Evolutionary conservation across 2,888 invertebrate genomes (phyloP), one percentile per base, ranked within the genome.

Genomic region (Catocala fraxini): DNA sequence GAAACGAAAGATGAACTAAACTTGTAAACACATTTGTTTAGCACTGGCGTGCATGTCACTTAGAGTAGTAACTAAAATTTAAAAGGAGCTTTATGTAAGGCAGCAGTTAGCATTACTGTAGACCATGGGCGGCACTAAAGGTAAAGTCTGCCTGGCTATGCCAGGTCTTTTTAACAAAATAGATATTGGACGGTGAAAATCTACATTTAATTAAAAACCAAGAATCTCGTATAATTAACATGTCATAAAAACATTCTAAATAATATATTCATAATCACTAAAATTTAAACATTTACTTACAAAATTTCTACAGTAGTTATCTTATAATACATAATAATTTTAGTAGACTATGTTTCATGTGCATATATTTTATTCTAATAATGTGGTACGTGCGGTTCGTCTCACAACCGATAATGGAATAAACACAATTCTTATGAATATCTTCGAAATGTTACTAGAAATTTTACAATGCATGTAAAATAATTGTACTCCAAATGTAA

Each of bases 271-370:
- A 41, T 71, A 59, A 51, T 47, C 51, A 62, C 69, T 67, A 77
- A 65, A 70, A 71, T 56, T 63, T 77, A 42, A 58, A 64, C 43
- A 13, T 59, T 67, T 61, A 74, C 59, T 69, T 63, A 65, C 25
- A 62, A 63, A 65, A 59, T 25, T 13, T 60, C 57, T 63, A 58
- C 48, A 51, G 46, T 57, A 51, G 43, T 51, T 68, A 64, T 59
- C 56, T 57, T 69, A 72, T 57, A 64, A 63, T 69, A 73, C 73
- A 69, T 57, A 64, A 53, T 66, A 63, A 68, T 69, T 73, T 63
- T 61, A 58, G 52, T 64, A 46, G 35, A 34, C 49, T 63, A 54
- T 55, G 33, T 48, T 13, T 25, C 41, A 15, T 58, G 13, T 60
- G 54, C 52, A 48, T 59, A 6, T 51, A n/a, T 10, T 46, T 25